A percentile compares a stretch with the other conserved stretches of the same genome.
These are phyloP conservation scores for Sciurus vulgaris DNA, from an alignment of 2,797 vertebrate species.

Conservation along the genomic window DNA sequence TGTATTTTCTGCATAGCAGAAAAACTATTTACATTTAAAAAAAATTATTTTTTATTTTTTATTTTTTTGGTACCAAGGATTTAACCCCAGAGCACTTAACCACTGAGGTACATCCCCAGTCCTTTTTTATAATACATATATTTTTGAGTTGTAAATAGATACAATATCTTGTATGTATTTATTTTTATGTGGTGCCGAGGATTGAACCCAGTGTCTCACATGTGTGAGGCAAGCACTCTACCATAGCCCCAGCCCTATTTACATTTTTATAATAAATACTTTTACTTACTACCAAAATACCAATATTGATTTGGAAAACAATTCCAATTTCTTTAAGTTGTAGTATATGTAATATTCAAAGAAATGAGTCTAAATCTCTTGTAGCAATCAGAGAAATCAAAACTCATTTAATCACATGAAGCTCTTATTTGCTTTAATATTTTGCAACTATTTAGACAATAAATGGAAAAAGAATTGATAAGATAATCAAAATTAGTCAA, in stretches of 20 bases:
- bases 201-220: too few species aligned
- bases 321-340: neutral
- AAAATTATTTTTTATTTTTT: too few species aligned
- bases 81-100: too few species aligned
- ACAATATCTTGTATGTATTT: too few species aligned
- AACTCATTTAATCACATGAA: neutral
- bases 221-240: too few species aligned
- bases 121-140: too few species aligned
- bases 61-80: too few species aligned
- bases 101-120: too few species aligned
- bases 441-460: slow-evolving; percentile 37
- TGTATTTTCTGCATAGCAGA: neutral
- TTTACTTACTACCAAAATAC: slow-evolving; percentile 20
- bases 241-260: too few species aligned
- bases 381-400: neutral
- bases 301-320: neutral
- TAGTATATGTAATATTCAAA: neutral
- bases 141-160: too few species aligned
- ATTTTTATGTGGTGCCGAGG: too few species aligned
- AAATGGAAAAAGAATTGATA: neutral
- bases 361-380: neutral
- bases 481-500: neutral
- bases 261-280: neutral
- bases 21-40: too few species aligned
- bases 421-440: neutral